Base-by-base conservation (phyloP, 2,113 vertebrate species). In the Trichechus manatus region DNA sequence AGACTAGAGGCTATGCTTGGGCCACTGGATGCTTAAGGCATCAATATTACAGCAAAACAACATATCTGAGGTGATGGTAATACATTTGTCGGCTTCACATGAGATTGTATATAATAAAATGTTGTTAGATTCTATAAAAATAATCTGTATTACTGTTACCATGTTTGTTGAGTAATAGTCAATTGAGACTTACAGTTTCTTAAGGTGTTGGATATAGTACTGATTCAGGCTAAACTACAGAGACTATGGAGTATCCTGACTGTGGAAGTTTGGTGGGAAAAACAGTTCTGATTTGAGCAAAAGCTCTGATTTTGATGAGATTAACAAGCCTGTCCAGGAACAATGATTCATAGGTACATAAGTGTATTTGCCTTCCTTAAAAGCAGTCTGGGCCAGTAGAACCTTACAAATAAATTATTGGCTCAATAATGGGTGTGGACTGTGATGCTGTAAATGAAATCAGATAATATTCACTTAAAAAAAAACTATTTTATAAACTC, bases 361-460 rank as follows among this genome's bases (percentile, higher is more conserved):
- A 33, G 5, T 59, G 84, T 85, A 20, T 36, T 95, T 19, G 81
- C 44, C 27, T 66, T 63, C 84, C 27, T 87, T 70, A 90, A 29
- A 91, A 87, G 10, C 14, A 64, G 82, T 68, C 7, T 42, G 17
- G 47, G 29, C 25, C 33, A 36, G 15, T 39, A 87, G 27, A 84
- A 63, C 53, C 56, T 84, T 92, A 93, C 11, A 92, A 89, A 91
- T 77, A 70, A 75, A 36, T 78, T 70, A 47, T 20, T 47, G n/a
- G 29, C 14, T 78, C n/a, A 85, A 63, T 9, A n/a, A 31, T 86
- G 13, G 25, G 29, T 66, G 77, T 63, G 61, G 22, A 36, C 5
- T 42, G 0, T 77, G 87, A 68, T 92, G n/a, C 27, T 83, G 11
- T 72, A 70, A 94, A 25, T 89, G 22, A 72, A 94, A 91, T 91